Evolutionary conservation across 92 coral and sea anemone genomes (phyloP), one percentile per base, ranked within the genome.

Genomic region (Siderastrea siderea): DNA sequence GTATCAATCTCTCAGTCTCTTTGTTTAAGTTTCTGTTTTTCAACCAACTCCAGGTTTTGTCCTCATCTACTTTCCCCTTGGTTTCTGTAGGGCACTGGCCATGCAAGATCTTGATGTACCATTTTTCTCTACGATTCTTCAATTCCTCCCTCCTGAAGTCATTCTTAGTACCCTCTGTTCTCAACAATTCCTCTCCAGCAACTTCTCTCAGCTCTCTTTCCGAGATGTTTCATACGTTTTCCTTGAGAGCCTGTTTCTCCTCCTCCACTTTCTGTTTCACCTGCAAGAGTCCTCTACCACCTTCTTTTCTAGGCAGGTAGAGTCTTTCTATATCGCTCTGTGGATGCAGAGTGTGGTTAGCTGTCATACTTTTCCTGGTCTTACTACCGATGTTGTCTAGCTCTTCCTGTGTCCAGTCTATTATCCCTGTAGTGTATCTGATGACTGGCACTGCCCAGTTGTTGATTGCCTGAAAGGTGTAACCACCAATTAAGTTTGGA

Each of bases 351-450:
- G 78, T 17, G 59, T 78, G 44, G 63, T 71, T 43, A 71, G 50
- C n/a, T 71, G 77, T n/a, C 62, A 74, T 57, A 9, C 74, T 60
- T 10, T 72, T 88, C 66, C 77, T 61, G 47, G 87, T 71, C 61
- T 58, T 80, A 51, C 91, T 66, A 57, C 81, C 87, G 51, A 81
- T 62, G 74, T 74, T 75, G 16, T 6, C 38, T 3, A n/a, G 14
- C 71, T 87, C 91, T 16, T 87, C 68, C 43, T 10, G 47, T 81
- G 86, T 79, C 80, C 91, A 87, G 17, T 69, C 77, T 15, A 87
- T 73, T 19, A 87, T 70, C 6, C 81, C 83, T 26, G 75, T 81
- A 87, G 72, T 52, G 83, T 67, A 72, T 26, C 38, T 26, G 38
- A 26, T 26, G 38, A 26, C 38, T 26, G 38, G 38, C 38, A 26